These are phyloP conservation scores for Numida meleagris DNA, from an alignment of 2,113 vertebrate genomes.

Conservation along the genomic window DNA sequence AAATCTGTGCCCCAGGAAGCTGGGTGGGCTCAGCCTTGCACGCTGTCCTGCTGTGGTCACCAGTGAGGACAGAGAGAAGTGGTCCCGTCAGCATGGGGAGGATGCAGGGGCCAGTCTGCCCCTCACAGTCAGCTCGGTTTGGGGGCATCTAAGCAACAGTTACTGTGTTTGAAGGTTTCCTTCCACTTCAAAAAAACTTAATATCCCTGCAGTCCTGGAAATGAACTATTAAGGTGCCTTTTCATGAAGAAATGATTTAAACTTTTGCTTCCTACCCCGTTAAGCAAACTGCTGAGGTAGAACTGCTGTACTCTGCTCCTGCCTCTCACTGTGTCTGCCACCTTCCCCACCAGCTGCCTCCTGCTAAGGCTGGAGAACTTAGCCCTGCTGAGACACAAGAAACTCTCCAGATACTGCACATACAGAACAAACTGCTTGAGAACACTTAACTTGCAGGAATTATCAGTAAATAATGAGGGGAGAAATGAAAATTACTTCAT, in stretches of 20 bases:
- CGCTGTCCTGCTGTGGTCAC: accelerated
- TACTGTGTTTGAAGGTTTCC: not conserved
- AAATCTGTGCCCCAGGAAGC: not conserved
- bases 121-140: not conserved
- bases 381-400: not conserved
- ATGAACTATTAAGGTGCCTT: not conserved
- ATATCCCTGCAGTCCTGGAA: not conserved
- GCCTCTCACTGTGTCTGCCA: not conserved
- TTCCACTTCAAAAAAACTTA: not conserved
- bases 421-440: not conserved
- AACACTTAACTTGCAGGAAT: not conserved
- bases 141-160: not conserved
- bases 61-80: not conserved
- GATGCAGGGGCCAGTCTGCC: not conserved
- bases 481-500: not conserved
- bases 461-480: not conserved
- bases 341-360: not conserved
- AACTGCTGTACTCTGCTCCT: not conserved
- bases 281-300: not conserved
- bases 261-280: not conserved
- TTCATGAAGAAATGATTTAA: not conserved
- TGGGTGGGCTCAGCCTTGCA: not conserved
- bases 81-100: accelerated
- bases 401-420: not conserved
- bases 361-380: not conserved